These are phyloP conservation scores for Paralichthys olivaceus DNA, from an alignment of 2,113 vertebrate species.

Conservation along the genomic window DNA sequence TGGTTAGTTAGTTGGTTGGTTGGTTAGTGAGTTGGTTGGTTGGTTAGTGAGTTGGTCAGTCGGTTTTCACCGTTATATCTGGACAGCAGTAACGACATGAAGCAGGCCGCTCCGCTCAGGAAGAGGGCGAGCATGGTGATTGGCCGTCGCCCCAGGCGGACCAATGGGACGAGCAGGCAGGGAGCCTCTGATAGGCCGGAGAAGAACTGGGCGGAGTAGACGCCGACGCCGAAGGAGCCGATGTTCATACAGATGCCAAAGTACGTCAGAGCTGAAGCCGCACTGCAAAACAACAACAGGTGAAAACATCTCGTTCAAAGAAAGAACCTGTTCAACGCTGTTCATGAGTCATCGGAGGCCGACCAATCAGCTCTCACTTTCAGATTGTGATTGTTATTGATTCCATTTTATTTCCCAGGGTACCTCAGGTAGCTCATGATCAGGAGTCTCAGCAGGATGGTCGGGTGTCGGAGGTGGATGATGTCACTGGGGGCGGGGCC, in stretches of 20 bases:
- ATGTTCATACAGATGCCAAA: constrained; percentile 82
- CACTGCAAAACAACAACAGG: constrained; percentile 26
- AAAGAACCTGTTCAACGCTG: too few species aligned
- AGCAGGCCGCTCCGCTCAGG: constrained; percentile 76
- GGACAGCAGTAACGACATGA: constrained; percentile 75
- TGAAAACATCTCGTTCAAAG: background rate
- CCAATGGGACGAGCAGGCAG: constrained; percentile 77
- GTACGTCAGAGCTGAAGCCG: constrained; percentile 73
- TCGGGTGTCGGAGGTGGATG: constrained; percentile 68
- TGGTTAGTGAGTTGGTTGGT: too few species aligned
- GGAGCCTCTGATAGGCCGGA: constrained; percentile 80
- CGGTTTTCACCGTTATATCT: constrained; percentile 66
- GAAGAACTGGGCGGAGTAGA: constrained; percentile 83
- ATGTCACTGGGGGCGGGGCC: constrained; percentile 44
- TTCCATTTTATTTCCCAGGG: background rate
- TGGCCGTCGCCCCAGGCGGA: constrained; percentile 68
- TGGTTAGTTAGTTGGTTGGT: too few species aligned
- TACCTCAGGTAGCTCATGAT: constrained; percentile 82
- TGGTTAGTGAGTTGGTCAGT: too few species aligned
- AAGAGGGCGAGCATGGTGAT: constrained; percentile 74
- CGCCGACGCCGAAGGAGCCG: constrained; percentile 78
- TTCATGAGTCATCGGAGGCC: too few species aligned
- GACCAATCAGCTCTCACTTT: too few species aligned
- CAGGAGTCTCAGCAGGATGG: constrained; percentile 67
- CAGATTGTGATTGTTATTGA: background rate